These are phyloP conservation scores for Calameuta filiformis DNA, from an alignment of 2,888 invertebrate species.

Conservation along the genomic window DNA sequence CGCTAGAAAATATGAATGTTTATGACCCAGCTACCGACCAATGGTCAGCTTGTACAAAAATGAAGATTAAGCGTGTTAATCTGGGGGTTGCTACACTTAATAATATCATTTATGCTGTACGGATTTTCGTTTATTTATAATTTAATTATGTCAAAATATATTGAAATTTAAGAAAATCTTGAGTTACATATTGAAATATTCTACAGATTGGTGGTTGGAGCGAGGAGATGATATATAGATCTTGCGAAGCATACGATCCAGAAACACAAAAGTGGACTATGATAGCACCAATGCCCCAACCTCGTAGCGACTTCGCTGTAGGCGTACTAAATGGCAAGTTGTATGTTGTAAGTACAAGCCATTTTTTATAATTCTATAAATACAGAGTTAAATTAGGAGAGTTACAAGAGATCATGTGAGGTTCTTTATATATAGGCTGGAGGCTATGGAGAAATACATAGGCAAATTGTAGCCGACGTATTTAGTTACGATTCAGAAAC, in stretches of 20 bases:
- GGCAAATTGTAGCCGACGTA: constrained; percentile 88
- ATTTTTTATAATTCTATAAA: no score
- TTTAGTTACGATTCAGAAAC: constrained; percentile 89
- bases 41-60: constrained; percentile 88
- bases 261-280: constrained; percentile 81
- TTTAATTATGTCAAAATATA: not conserved
- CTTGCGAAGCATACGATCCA: constrained; percentile 90
- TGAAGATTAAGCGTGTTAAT: constrained; percentile 92
- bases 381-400: no score
- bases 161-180: not conserved
- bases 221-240: constrained; percentile 90
- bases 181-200: no score
- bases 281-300: constrained; percentile 90
- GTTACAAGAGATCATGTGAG: not conserved
- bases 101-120: constrained; percentile 87
- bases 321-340: constrained; percentile 81
- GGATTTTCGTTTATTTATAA: constrained; percentile 28
- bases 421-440: constrained; percentile 73
- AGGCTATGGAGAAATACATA: constrained; percentile 89
- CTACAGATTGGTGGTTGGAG: constrained; percentile 78
- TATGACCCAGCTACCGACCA: constrained; percentile 87
- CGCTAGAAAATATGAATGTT: constrained; percentile 81
- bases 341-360: constrained; percentile 73
- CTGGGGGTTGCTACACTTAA: constrained; percentile 92
- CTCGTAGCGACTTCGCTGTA: constrained; percentile 94